Conservation (phyloP, 2,113 vertebrate species). For the Craseonycteris thonglongyai region DNA sequence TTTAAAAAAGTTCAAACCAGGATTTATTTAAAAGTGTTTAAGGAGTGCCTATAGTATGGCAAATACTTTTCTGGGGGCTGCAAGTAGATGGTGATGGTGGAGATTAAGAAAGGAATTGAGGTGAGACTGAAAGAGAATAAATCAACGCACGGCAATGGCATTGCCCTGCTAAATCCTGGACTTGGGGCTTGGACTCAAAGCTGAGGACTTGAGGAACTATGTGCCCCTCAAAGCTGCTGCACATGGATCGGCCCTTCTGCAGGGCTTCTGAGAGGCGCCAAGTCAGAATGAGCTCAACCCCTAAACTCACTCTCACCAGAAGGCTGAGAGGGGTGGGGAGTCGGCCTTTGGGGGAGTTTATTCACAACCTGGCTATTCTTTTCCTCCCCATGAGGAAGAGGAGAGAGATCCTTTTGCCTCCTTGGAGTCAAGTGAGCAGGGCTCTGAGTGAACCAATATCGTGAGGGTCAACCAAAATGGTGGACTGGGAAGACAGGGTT, state of each 20-base stretch:
- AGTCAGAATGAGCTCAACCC: neutral
- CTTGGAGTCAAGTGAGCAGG: neutral
- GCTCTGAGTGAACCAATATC: neutral
- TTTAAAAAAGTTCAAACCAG: neutral
- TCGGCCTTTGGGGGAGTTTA: neutral
- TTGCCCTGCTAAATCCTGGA: neutral
- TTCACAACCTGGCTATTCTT: neutral
- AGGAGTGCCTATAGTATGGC: neutral
- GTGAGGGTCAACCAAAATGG: neutral
- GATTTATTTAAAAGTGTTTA: neutral
- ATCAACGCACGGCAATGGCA: neutral
- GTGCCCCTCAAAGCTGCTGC: neutral
- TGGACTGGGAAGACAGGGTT: neutral
- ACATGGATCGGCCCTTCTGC: neutral
- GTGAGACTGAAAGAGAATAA: neutral
- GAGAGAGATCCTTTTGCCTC: neutral
- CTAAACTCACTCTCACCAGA: neutral
- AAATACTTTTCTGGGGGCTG: neutral
- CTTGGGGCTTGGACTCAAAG: neutral
- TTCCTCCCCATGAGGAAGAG: neutral
- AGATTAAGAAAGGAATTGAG: neutral
- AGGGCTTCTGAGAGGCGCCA: neutral
- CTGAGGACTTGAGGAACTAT: neutral
- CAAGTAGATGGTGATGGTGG: neutral
- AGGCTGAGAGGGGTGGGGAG: neutral